A percentile compares a stretch with the other conserved stretches of the same genome.
These are phyloP conservation scores for Enteromius anoplus DNA, from an alignment of 2,797 vertebrate genomes.

Conservation along the genomic window DNA sequence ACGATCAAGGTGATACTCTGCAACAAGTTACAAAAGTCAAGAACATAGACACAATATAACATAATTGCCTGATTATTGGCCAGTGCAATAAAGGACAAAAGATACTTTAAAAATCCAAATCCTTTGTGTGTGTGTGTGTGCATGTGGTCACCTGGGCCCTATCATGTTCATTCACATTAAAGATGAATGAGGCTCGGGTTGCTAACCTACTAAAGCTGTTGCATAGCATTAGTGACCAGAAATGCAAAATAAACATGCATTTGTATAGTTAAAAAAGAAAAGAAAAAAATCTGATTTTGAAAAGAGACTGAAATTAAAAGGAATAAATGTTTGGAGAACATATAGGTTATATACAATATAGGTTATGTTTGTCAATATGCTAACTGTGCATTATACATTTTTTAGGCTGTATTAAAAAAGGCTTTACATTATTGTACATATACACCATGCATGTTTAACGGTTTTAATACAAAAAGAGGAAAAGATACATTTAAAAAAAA, in stretches of 20 bases:
- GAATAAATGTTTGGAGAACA: neutral
- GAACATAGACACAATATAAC: neutral
- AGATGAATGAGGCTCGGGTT: slow-evolving; percentile 75
- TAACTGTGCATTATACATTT: neutral
- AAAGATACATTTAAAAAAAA: neutral
- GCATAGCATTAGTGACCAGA: slow-evolving; percentile 58
- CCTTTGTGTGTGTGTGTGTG: slow-evolving; percentile 52
- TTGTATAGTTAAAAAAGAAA: neutral
- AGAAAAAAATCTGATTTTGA: neutral
- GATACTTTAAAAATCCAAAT: slow-evolving; percentile 60
- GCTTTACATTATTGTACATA: neutral
- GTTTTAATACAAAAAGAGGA: neutral
- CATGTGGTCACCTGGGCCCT: slow-evolving; percentile 55
- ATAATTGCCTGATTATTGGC: neutral
- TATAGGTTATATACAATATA: neutral
- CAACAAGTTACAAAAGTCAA: neutral
- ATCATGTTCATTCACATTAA: slow-evolving; percentile 76
- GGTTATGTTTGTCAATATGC: neutral
- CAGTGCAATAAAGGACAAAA: slow-evolving; percentile 2
- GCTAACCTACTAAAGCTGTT: slow-evolving; percentile 68
- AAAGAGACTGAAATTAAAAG: neutral
- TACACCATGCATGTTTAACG: neutral
- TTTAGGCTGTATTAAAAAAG: neutral
- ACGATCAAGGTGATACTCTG: neutral
- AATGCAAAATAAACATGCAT: slow-evolving; percentile 33